A percentile compares a stretch with the other conserved stretches of the same genome.
phyloP scores from a whole-genome alignment of 2,797 vertebrate species.

The Trichosurus vulpecula region DNA sequence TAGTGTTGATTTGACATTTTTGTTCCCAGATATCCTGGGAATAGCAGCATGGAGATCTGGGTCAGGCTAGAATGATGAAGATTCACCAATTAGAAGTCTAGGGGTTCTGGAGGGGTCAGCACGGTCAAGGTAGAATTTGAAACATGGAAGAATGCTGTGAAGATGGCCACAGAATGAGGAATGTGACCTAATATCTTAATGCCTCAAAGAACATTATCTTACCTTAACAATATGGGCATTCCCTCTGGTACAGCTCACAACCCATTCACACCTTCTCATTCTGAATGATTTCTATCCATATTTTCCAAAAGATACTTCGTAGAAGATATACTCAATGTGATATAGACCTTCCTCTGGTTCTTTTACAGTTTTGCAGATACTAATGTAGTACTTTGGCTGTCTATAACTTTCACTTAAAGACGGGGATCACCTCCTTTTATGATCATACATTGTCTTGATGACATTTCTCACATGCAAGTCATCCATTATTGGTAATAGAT shows the following conservation, averaged over 20 bases:
- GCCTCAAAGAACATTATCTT: neutral
- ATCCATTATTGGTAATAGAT: neutral
- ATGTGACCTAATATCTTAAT: neutral
- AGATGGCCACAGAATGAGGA: neutral
- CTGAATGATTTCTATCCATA: neutral
- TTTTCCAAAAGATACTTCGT: neutral
- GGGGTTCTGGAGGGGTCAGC: neutral
- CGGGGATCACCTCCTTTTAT: neutral
- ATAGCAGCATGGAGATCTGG: neutral
- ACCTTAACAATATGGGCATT: neutral
- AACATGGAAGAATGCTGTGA: neutral
- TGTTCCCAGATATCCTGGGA: neutral
- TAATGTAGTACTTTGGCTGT: neutral
- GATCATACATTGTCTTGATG: neutral
- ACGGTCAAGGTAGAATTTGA: neutral
- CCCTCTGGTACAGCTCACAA: neutral
- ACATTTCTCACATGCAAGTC: neutral
- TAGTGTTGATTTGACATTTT: neutral
- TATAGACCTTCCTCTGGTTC: neutral
- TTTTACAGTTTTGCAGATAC: neutral
- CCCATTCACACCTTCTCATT: neutral
- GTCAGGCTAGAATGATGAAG: neutral
- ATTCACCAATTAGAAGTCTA: neutral
- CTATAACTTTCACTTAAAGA: neutral
- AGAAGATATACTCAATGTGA: neutral